Conservation (phyloP, 2,888 invertebrate species). For the Malthinus seriepunctatus region DNA sequence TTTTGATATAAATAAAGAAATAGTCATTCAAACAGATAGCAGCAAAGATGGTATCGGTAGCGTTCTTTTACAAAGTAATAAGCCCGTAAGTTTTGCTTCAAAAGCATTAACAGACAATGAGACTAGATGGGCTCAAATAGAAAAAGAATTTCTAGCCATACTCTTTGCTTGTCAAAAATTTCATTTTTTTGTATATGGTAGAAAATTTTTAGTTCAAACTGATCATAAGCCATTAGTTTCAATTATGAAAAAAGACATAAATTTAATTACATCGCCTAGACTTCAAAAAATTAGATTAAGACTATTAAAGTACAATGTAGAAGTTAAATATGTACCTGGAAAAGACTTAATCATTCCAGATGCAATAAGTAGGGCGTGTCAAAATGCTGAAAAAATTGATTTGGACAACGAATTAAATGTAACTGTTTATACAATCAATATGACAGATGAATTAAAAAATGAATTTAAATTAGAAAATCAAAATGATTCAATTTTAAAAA, state of each 20-base stretch:
- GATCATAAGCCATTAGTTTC: slow-evolving; percentile 32
- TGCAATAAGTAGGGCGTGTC: slow-evolving; percentile 23
- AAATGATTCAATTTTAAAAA: too few species aligned
- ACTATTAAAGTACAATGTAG: slow-evolving; percentile 21
- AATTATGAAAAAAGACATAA: slow-evolving; percentile 20
- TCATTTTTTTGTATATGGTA: slow-evolving; percentile 39
- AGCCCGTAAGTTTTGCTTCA: slow-evolving; percentile 28
- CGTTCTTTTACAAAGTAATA: too few species aligned
- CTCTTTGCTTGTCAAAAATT: slow-evolving; percentile 36
- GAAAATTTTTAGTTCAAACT: slow-evolving; percentile 21
- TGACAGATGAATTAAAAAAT: too few species aligned
- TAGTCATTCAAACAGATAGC: too few species aligned
- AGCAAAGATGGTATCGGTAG: too few species aligned
- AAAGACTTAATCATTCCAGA: slow-evolving; percentile 25
- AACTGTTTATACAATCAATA: too few species aligned
- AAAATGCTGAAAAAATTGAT: too few species aligned
- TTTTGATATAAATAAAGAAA: too few species aligned
- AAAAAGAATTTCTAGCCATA: slow-evolving; percentile 40
- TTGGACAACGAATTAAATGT: too few species aligned
- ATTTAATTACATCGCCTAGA: slow-evolving; percentile 16
- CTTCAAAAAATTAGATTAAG: slow-evolving; percentile 23
- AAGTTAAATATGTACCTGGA: slow-evolving; percentile 23
- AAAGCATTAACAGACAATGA: not conserved
- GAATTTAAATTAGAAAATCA: too few species aligned
- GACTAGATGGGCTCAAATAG: slow-evolving; percentile 25